These are phyloP conservation scores for Phycodurus eques DNA, from an alignment of 2,113 vertebrate species.

Conservation along the genomic window DNA sequence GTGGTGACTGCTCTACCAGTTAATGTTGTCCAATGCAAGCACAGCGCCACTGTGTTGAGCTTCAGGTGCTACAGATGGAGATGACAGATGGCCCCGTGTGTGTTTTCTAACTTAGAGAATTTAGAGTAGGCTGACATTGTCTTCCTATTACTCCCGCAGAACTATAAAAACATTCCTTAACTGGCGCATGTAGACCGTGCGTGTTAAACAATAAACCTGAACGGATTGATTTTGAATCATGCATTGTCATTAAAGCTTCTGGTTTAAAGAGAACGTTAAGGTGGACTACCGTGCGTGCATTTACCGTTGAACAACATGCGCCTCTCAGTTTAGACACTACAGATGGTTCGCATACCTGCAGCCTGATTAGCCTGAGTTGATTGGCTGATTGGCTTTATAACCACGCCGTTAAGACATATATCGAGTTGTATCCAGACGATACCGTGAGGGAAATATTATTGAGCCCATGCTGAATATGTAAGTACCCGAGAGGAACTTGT, in stretches of 20 bases:
- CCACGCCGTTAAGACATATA: too few species aligned
- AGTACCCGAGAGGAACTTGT: too few species aligned
- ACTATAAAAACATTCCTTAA: background rate
- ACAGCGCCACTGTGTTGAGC: background rate
- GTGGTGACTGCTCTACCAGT: background rate
- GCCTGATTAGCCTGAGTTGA: background rate
- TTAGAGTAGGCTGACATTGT: background rate
- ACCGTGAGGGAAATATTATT: too few species aligned
- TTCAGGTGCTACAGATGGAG: constrained; percentile 1
- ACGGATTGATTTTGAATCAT: constrained; percentile 3
- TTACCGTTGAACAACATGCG: constrained; percentile 1
- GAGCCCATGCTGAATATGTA: too few species aligned
- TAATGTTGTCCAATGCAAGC: background rate
- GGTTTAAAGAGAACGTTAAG: background rate
- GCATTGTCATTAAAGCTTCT: background rate
- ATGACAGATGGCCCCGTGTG: background rate
- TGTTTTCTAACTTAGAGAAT: background rate
- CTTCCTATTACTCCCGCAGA: background rate
- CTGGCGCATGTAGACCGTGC: background rate
- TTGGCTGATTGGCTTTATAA: constrained; percentile 13
- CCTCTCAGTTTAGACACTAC: constrained; percentile 7
- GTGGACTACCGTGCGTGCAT: constrained; percentile 5
- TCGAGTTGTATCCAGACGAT: too few species aligned
- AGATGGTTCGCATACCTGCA: constrained; percentile 11
- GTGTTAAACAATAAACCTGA: background rate